A percentile compares a stretch with the other conserved stretches of the same genome.
Conservation (phyloP, 2,888 invertebrate genomes). For the Girardia tigrina region DNA sequence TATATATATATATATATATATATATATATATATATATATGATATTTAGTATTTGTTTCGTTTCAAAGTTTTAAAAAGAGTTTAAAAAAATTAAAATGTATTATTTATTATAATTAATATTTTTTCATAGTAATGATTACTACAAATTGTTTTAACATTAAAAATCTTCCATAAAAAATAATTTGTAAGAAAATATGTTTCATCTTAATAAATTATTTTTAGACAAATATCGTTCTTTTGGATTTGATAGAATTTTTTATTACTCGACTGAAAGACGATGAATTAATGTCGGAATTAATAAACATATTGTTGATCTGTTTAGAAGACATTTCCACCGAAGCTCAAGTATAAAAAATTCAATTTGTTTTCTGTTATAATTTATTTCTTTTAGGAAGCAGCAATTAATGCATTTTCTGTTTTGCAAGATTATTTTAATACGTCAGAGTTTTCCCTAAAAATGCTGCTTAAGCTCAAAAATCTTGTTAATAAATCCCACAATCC, state of each 20-base stretch:
- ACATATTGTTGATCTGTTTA: not conserved
- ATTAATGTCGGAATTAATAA: not conserved
- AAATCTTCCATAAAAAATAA: too few species aligned
- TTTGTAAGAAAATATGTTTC: too few species aligned
- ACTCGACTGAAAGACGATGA: conserved; percentile 8
- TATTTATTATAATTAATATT: too few species aligned
- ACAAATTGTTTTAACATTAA: too few species aligned
- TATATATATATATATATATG: too few species aligned
- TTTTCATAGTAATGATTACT: too few species aligned
- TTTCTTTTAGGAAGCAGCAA: not conserved
- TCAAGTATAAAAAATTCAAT: not conserved
- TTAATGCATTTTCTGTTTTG: conserved; percentile 12
- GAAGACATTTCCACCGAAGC: not conserved
- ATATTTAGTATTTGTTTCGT: too few species aligned
- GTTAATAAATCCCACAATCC: not conserved
- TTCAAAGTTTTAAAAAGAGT: too few species aligned
- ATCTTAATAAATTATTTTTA: too few species aligned
- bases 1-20: too few species aligned
- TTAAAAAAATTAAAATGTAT: too few species aligned
- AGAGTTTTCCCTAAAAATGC: not conserved
- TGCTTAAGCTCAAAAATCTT: not conserved
- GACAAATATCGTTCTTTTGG: not conserved
- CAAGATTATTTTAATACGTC: not conserved
- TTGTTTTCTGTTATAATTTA: not conserved
- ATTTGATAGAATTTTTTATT: conserved; percentile 2